These are phyloP conservation scores for Hemicrepidius hirtus DNA, from an alignment of 2,888 invertebrate species.

Conservation along the genomic window DNA sequence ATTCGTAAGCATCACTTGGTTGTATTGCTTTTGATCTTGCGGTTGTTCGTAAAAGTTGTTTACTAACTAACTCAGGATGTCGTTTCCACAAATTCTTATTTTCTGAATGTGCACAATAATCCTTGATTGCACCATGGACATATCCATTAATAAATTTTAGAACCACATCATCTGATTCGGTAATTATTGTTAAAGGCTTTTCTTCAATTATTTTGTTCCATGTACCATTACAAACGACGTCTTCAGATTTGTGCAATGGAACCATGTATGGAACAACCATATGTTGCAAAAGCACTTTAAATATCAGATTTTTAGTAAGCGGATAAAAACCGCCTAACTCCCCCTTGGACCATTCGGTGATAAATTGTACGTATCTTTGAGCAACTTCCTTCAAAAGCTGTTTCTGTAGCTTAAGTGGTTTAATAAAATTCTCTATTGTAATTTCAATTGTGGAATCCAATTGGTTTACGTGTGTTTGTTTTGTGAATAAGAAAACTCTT, in stretches of 20 bases:
- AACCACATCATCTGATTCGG: neutral
- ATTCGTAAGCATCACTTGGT: neutral
- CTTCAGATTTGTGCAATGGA: too few relatives aligned
- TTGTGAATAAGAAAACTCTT: slow-evolving; percentile 10
- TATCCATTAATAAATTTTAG: neutral
- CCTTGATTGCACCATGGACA: neutral
- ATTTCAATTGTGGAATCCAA: neutral
- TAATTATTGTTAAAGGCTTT: neutral
- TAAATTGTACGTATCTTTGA: slow-evolving; percentile 3
- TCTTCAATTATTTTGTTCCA: slow-evolving; percentile 10
- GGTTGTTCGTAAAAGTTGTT: slow-evolving; percentile 2
- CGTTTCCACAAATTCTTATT: slow-evolving; percentile 19
- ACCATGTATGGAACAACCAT: neutral
- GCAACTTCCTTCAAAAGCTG: neutral
- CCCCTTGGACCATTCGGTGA: slow-evolving; percentile 20
- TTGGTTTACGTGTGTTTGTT: slow-evolving; percentile 1
- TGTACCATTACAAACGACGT: neutral
- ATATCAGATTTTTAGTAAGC: slow-evolving; percentile 1
- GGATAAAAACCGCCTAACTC: slow-evolving; percentile 16
- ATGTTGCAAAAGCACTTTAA: neutral
- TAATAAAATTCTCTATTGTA: neutral
- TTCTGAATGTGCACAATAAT: neutral
- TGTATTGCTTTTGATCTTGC: neutral
- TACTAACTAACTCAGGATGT: slow-evolving; percentile 1
- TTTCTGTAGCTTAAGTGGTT: neutral